A percentile compares a stretch with the other conserved stretches of the same genome.
These are phyloP conservation scores for Labia minor DNA, from an alignment of 2,888 invertebrate genomes.

Conservation along the genomic window DNA sequence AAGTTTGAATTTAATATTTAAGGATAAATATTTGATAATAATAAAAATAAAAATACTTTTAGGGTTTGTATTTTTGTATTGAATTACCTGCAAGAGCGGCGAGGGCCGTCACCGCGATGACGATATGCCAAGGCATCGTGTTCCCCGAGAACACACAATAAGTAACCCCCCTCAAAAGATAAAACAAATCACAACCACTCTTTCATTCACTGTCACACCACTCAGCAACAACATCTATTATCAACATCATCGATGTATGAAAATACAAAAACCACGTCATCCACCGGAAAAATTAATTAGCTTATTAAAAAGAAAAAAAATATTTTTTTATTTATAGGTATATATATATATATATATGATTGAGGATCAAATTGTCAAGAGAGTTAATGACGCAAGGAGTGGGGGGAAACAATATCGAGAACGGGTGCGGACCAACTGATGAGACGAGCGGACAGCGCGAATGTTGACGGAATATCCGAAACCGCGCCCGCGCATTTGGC, in stretches of 20 bases:
- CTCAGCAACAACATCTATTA: neutral
- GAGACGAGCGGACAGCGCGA: neutral
- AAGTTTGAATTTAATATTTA: no score
- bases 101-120: neutral
- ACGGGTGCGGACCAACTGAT: constrained; percentile 13
- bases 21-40: no score
- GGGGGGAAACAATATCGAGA: neutral
- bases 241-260: neutral
- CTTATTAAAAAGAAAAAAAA: neutral
- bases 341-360: no score
- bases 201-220: neutral
- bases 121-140: neutral
- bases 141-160: neutral
- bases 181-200: neutral
- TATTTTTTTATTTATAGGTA: neutral
- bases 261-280: no score
- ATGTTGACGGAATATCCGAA: no score
- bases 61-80: neutral
- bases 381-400: neutral
- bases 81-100: neutral
- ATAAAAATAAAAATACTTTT: no score
- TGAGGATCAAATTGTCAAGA: no score
- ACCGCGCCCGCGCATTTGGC: no score
- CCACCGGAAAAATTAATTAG: neutral
- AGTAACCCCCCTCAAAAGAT: neutral